These are phyloP conservation scores for Dryas iulia DNA, from an alignment of 1,140 invertebrate genomes.

Conservation along the genomic window DNA sequence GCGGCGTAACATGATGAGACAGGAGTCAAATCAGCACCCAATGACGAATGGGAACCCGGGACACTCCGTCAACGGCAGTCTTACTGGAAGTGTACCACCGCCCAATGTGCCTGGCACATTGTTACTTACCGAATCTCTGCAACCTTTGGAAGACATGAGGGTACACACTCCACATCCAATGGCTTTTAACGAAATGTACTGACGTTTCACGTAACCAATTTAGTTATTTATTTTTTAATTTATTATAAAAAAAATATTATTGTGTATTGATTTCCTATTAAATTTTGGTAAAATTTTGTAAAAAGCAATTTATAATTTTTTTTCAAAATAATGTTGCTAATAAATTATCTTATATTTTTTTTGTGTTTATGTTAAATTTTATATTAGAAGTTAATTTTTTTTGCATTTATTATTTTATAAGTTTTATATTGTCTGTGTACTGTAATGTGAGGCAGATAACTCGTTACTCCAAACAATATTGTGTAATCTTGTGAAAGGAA, in stretches of 20 bases:
- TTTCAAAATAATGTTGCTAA: too few species aligned
- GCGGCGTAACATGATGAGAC: conserved; percentile 91
- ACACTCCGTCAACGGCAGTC: conserved; percentile 40
- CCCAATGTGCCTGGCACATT: conserved; percentile 39
- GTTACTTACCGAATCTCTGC: conserved; percentile 52
- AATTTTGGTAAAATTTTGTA: too few species aligned
- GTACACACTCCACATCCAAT: conserved; percentile 64
- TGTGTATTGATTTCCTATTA: too few species aligned
- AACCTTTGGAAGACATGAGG: conserved; percentile 59
- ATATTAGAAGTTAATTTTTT: neutral
- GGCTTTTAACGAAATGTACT: conserved; percentile 66
- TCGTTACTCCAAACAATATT: neutral
- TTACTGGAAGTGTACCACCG: conserved; percentile 37
- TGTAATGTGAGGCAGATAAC: neutral
- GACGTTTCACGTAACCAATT: conserved; percentile 21
- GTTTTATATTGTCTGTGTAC: neutral
- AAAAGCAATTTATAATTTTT: too few species aligned
- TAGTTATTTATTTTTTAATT: neutral
- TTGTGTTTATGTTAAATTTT: neutral
- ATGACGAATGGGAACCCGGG: conserved; percentile 46
- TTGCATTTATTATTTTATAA: neutral
- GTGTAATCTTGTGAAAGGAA: neutral
- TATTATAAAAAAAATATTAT: neutral
- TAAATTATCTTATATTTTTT: too few species aligned
- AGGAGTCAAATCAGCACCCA: conserved; percentile 80